Evolutionary conservation across 2,797 vertebrate species (phyloP).

Genomic region (Pipistrellus kuhlii): DNA sequence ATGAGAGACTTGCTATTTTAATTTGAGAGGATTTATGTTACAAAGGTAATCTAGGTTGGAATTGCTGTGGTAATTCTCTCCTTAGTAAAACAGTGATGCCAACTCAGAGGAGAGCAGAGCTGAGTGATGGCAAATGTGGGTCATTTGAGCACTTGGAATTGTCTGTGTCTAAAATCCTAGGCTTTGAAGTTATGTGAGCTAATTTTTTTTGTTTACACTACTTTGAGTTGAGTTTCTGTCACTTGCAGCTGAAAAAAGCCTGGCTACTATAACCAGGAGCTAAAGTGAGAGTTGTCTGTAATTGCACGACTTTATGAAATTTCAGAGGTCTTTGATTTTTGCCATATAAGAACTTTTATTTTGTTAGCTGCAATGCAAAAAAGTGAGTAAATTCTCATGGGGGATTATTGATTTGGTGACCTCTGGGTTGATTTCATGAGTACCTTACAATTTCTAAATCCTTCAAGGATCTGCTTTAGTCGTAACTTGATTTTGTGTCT

Average conservation of each 20-base stretch:
- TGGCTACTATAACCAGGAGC: neutral
- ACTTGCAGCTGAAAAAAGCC: neutral
- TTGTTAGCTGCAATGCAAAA: slow-evolving; percentile 50
- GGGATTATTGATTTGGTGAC: slow-evolving; percentile 34
- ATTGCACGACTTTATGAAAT: slow-evolving; percentile 9
- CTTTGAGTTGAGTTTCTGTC: slow-evolving; percentile 44
- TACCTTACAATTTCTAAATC: slow-evolving; percentile 62
- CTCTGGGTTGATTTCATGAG: slow-evolving; percentile 55
- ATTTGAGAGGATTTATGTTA: neutral
- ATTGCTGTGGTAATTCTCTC: neutral
- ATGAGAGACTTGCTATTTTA: neutral
- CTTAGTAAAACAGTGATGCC: neutral
- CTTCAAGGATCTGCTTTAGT: slow-evolving; percentile 15
- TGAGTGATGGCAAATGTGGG: neutral
- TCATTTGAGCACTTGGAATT: neutral
- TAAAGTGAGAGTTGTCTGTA: neutral
- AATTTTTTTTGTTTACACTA: neutral
- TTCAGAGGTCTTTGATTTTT: slow-evolving; percentile 29
- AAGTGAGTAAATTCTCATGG: neutral
- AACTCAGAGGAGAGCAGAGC: neutral
- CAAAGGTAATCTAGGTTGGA: neutral
- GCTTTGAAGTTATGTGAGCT: neutral
- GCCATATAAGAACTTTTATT: slow-evolving; percentile 50
- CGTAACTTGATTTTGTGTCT: slow-evolving; percentile 58
- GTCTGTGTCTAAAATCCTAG: neutral